Evolutionary conservation across 1,140 invertebrate species (phyloP).

Genomic region (Formica exsecta): DNA sequence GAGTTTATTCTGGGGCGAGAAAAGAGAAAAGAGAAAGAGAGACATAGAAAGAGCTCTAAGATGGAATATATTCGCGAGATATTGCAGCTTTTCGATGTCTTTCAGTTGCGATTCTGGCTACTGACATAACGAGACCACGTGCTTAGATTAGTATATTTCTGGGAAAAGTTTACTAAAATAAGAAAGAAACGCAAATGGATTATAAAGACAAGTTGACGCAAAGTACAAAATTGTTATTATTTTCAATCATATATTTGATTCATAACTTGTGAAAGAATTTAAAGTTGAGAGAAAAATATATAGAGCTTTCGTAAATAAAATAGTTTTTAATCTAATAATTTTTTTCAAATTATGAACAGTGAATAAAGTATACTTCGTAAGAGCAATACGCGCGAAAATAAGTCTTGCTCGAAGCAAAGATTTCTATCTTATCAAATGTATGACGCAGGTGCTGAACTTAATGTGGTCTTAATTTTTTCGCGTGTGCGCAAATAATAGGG

Average conservation of each 20-base stretch:
- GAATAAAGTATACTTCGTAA: background rate
- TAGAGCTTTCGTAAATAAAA: background rate
- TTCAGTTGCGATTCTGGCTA: background rate
- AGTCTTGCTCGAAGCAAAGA: slow-evolving; percentile 10
- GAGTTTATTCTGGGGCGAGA: slow-evolving; percentile 41
- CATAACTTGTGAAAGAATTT: background rate
- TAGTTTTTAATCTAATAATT: slow-evolving; percentile 26
- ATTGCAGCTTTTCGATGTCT: background rate
- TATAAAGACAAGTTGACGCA: background rate
- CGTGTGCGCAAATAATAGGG: slow-evolving; percentile 16
- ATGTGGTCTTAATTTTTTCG: slow-evolving; percentile 39
- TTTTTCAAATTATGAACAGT: background rate
- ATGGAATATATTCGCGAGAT: slow-evolving; percentile 9
- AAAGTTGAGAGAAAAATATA: background rate
- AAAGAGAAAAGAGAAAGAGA: too few species aligned
- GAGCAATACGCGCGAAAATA: background rate
- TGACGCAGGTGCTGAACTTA: slow-evolving; percentile 28
- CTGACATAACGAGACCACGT: background rate
- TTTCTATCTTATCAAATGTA: slow-evolving; percentile 25
- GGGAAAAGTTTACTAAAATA: background rate
- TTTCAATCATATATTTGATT: slow-evolving; percentile 7
- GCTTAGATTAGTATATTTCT: background rate
- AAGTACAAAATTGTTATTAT: background rate
- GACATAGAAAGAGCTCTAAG: slow-evolving; percentile 25
- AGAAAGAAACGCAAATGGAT: background rate